Evolutionary conservation across 2,797 vertebrate species (phyloP), one percentile per base, ranked within the genome.

Genomic region (Hypotaenidia okinawae): DNA sequence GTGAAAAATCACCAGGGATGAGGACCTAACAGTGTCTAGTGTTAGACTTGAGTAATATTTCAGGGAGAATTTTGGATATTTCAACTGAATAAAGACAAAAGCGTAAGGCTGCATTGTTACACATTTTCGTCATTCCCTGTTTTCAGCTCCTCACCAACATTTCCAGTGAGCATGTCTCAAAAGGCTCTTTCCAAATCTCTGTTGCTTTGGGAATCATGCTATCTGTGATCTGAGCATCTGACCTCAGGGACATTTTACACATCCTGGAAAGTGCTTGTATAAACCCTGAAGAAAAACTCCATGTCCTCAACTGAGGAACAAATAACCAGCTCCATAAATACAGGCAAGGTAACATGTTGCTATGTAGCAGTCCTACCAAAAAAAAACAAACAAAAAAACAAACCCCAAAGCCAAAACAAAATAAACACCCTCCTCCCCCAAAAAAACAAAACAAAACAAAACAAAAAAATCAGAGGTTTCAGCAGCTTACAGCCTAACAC

Each of bases 281-380:
- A 67, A 94, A 73, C 28, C 22, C 69, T 33, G 17, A 72, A 39
- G 70, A 54, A 19, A 64, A 67, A 69, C 63, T 69, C 83, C 37
- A 49, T 9, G 22, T 87, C 55, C 41, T 67, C 32, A 69, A 5
- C 33, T 45, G 33, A 74, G 11, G 43, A 27, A 74, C 43, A 91
- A 92, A 39, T 41, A 77, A 51, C 6, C 27, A 59, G 27, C 10
- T 62, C 15, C 72, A 54, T 15, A 64, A 58, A 18, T n/a, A 37
- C 0, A 55, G 28, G 39, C 2, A 3, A 35, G 63, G 22, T 5
- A 45, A 18, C 0, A 0, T 10, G 12, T 28, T 33, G 37, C 16
- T 43, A 6, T 18, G 45, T 23, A 22, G 19, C 43, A 49, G n/a
- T 43, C 41, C n/a, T 59, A 49, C 17, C 47, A 77, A 90, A 61